Conservation (phyloP, 1,140 invertebrate species). For the Drosophila malerkotliana region DNA sequence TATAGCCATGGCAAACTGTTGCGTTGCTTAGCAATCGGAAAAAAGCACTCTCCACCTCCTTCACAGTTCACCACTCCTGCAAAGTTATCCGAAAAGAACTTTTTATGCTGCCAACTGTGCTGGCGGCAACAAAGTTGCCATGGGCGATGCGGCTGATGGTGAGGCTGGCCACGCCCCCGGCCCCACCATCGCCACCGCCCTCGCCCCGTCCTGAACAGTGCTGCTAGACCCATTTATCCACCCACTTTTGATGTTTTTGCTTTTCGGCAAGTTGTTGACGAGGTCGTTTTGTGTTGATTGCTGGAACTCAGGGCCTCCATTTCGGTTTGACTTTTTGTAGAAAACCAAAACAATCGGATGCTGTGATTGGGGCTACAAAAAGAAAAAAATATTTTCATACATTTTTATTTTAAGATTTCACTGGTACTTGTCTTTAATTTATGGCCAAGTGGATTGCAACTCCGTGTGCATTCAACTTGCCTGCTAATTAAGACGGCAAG, state of each 20-base stretch:
- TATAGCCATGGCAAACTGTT: slow-evolving; percentile 84
- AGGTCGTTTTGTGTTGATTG: slow-evolving; percentile 81
- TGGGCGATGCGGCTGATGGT: slow-evolving; percentile 63
- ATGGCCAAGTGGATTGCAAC: background rate
- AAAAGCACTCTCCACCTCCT: slow-evolving; percentile 33
- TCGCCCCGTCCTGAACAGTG: background rate
- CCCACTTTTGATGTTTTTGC: slow-evolving; percentile 70
- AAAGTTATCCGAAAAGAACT: slow-evolving; percentile 28
- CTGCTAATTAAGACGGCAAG: background rate
- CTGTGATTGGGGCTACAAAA: slow-evolving; percentile 39
- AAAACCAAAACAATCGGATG: background rate
- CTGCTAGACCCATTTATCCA: slow-evolving; percentile 22
- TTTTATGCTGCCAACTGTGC: slow-evolving; percentile 56
- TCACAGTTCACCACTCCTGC: slow-evolving; percentile 14
- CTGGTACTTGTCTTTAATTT: too few species aligned
- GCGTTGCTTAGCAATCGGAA: slow-evolving; percentile 80
- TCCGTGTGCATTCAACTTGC: background rate
- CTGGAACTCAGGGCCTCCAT: slow-evolving; percentile 41
- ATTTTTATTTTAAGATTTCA: too few species aligned
- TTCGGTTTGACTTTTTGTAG: slow-evolving; percentile 61
- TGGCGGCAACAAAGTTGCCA: slow-evolving; percentile 79
- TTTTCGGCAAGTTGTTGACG: slow-evolving; percentile 73
- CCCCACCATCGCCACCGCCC: background rate
- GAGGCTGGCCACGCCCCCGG: slow-evolving; percentile 18
- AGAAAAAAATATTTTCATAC: slow-evolving; percentile 27